Base-by-base conservation (phyloP, 2,888 invertebrate species). In the Agrochola macilenta region DNA sequence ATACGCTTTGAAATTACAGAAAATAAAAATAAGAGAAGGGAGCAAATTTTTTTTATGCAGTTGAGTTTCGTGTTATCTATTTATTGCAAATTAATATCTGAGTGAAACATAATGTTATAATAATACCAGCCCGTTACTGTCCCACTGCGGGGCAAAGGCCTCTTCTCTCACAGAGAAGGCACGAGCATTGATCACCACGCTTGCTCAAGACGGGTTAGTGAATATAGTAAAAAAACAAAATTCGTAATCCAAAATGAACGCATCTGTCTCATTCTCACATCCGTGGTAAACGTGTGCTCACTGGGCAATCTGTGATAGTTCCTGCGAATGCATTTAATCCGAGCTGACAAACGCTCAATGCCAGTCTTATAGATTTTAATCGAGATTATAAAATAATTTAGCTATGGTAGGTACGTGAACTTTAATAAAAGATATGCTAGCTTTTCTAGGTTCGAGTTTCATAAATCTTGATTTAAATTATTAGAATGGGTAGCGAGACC, bases 321-420 rank as follows among this genome's bases (percentile, higher is more conserved):
- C 69, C 71, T 85, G 68, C 35, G 71, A 84, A 82, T 85, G 84
- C 83, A 82, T 84, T 84, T 79, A 78, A 76, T 85, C 79, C 69
- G 35, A 66, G 79, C 86, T 86, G 73, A 82, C 83, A 69, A 76
- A 78, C 60, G 84, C 57, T 75, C 70, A 35, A 58, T 71, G 72
- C 39, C 46, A 72, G 26, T 57, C 65, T 74, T 70, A 78, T 68
- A 75, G 81, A 83, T 85, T 72, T 60, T 20, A 70, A 39, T 76
- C 4, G 2, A 52, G 85, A 82, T 81, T 76, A 72, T 76, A 43
- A 76, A 64, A 69, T 60, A 70, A 66, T 75, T 39, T 66, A 58
- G 14, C 30, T 57, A 61, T 26, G 35, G 43, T 49, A 46, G 35
- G 43, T 49, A 46, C 35, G 35, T 14, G 26, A n/a, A 23, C 14